A percentile compares a stretch with the other conserved stretches of the same genome.
Evolutionary conservation across 2,888 invertebrate species (phyloP).

Genomic region (Oscheius sp.): DNA sequence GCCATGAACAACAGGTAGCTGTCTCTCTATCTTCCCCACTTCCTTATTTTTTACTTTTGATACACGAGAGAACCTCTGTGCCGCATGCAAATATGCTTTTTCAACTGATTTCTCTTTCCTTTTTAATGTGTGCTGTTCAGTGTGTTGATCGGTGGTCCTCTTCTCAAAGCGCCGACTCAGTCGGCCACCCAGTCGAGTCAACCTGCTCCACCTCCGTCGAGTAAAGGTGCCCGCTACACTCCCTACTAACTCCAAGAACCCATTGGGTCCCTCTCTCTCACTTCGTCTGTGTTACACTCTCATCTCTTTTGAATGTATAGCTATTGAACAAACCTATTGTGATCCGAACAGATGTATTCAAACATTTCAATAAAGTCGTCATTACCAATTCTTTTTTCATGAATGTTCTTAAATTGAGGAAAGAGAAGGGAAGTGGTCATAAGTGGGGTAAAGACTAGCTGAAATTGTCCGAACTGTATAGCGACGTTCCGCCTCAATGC

Average conservation of each 20-base stretch:
- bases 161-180: slow-evolving; percentile 42
- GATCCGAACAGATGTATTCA: slow-evolving; percentile 1
- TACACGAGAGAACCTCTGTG: neutral
- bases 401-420: neutral
- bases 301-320: slow-evolving; percentile 9
- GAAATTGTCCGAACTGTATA: no score
- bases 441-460: no score
- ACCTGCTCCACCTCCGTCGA: slow-evolving; percentile 25
- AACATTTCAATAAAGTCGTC: neutral
- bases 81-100: neutral
- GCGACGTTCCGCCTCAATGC: no score
- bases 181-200: slow-evolving; percentile 40
- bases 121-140: slow-evolving; percentile 40
- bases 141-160: slow-evolving; percentile 56
- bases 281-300: slow-evolving; percentile 28
- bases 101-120: neutral
- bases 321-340: slow-evolving; percentile 4
- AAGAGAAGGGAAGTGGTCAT: no score
- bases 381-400: neutral
- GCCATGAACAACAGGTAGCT: slow-evolving; percentile 41
- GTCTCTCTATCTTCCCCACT: neutral
- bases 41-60: neutral
- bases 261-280: slow-evolving; percentile 22
- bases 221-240: slow-evolving; percentile 26
- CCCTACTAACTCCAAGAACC: slow-evolving; percentile 24